These are phyloP conservation scores for Acanthiza pusilla DNA, from an alignment of 2,797 vertebrate species.

Conservation along the genomic window DNA sequence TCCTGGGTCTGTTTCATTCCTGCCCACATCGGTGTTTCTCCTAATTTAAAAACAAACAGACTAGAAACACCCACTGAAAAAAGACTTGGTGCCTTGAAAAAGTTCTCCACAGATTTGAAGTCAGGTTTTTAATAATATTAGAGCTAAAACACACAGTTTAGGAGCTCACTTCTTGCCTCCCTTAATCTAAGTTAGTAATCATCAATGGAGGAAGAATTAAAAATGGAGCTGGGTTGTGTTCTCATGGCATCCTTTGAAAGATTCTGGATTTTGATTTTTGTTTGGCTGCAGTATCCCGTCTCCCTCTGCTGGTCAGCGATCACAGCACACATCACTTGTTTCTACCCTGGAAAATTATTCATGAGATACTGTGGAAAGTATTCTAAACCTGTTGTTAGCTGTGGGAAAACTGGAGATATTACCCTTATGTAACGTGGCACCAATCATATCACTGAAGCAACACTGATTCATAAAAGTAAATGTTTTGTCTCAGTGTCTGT, in stretches of 20 bases:
- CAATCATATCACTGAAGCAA: neutral
- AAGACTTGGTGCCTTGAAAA: neutral
- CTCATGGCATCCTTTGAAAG: neutral
- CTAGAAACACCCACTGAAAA: neutral
- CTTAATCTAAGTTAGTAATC: neutral
- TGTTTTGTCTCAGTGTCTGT: neutral
- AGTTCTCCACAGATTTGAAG: neutral
- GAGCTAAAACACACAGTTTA: neutral
- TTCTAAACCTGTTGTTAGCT: neutral
- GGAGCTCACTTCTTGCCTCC: neutral
- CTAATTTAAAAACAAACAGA: neutral
- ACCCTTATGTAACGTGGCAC: accelerated
- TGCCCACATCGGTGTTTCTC: neutral
- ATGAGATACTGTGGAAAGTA: neutral
- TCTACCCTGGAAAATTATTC: neutral
- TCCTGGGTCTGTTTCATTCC: neutral
- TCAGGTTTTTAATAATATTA: neutral
- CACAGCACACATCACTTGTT: neutral
- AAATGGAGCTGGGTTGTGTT: neutral
- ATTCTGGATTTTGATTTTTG: neutral
- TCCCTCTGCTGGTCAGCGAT: slow-evolving; percentile 20
- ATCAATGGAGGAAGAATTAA: neutral
- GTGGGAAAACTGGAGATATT: neutral
- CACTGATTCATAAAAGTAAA: neutral
- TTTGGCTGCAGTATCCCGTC: neutral